A percentile compares a stretch with the other conserved stretches of the same genome.
These are phyloP conservation scores for Brachypalpus laphriformis DNA, from an alignment of 2,888 invertebrate genomes.

Conservation along the genomic window DNA sequence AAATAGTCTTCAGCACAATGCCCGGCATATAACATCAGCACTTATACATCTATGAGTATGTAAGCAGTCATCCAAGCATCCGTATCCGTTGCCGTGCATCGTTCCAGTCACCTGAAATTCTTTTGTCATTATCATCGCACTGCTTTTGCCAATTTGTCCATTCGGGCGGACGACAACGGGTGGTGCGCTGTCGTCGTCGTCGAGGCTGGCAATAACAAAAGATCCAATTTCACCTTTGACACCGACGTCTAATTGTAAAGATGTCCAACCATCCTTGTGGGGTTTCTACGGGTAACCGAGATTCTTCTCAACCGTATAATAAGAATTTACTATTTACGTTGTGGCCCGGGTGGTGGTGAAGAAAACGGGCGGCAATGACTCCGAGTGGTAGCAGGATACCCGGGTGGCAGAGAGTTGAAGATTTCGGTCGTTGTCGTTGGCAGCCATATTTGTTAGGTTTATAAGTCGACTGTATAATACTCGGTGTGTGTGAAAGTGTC, in stretches of 20 bases:
- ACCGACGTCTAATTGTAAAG: conserved; percentile 73
- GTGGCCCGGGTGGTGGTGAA: conserved; percentile 41
- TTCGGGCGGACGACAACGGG: conserved; percentile 16
- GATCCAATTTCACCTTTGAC: conserved; percentile 74
- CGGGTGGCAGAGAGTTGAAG: conserved; percentile 37
- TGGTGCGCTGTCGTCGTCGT: conserved; percentile 21
- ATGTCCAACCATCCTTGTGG: conserved; percentile 72
- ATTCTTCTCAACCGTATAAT: conserved; percentile 74
- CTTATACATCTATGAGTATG: not conserved
- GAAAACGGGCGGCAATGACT: conserved; percentile 55
- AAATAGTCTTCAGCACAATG: not conserved
- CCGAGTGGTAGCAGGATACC: conserved; percentile 5
- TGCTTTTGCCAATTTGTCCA: conserved; percentile 62
- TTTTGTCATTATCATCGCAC: conserved; percentile 52
- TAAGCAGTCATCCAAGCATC: conserved; percentile 26
- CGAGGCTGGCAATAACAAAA: conserved; percentile 71
- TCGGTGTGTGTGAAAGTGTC: not conserved
- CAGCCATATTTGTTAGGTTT: conserved; percentile 63
- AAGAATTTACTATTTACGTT: conserved; percentile 74
- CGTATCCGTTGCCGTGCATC: not conserved
- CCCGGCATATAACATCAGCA: not conserved
- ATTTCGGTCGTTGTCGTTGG: conserved; percentile 65
- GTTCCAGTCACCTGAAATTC: conserved; percentile 55
- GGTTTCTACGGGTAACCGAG: conserved; percentile 74
- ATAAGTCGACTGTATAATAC: conserved; percentile 46